Evolutionary conservation across 2,797 vertebrate genomes (phyloP), one percentile per base, ranked within the genome.

Genomic region (Coregonus suidteri): DNA sequence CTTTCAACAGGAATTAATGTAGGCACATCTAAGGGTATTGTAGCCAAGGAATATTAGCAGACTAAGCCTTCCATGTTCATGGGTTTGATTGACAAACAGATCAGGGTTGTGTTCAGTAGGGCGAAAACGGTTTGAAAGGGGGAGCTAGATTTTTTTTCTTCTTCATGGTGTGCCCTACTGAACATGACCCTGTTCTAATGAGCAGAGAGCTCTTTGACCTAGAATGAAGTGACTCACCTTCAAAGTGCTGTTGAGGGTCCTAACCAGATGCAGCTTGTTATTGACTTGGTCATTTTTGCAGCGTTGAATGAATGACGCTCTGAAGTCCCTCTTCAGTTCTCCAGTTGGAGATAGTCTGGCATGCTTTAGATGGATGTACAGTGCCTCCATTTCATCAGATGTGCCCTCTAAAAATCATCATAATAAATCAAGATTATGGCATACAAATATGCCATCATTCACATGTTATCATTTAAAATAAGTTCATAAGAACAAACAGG

Each of bases 251-350:
- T 95, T 95, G 82, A 97, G 91, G 73, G 95, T 92, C 86, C 96
- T 86, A 68, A 97, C 95, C 90, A 93, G 93, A 89, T 97, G 96
- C 41, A 97, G 93, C 82, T 96, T 96, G 47, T 97, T 95, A 59
- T 97, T 96, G 73, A 97, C 84, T 16, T 85, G 89, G 53, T 96
- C 95, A 31, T 97, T 94, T 83, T 94, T 93, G 83, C 95, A 95
- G n/a, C 96, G 93, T 67, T 92, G 92, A 74, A 96, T 91, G 77
- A 96, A 97, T 1, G 96, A 96, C 53, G 93, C 94, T 65, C 94
- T 81, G 81, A 76, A 87, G 75, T 96, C 95, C 54, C 89, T 93
- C 1, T 95, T 90, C 25, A 89, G 89, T 66, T 94, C 91, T 25
- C 95, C 96, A 9, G 94, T 92, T 18, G 94, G 95, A 86, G 95